phyloP scores from a whole-genome alignment of 2,113 vertebrate species.

The Kryptolebias marmoratus region DNA sequence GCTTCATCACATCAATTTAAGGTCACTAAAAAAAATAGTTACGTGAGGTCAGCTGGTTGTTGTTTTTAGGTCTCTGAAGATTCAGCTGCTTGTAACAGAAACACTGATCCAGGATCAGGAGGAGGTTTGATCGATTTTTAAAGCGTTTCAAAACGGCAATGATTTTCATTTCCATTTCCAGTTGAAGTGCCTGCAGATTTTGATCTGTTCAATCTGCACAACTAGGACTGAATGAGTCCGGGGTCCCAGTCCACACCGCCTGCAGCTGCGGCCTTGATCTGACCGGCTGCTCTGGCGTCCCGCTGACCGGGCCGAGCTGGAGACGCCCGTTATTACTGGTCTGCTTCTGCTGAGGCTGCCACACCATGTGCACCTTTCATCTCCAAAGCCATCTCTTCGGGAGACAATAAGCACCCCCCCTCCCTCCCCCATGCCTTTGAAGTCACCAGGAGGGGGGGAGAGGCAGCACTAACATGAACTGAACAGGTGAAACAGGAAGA shows the following conservation, averaged over 20 bases:
- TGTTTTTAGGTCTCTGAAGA: too few relatives aligned
- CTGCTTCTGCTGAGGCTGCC: constrained; percentile 23
- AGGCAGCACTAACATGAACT: constrained; percentile 39
- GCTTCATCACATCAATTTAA: too few relatives aligned
- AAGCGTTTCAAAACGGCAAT: not conserved
- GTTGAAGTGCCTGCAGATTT: not conserved
- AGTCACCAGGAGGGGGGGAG: constrained; percentile 64
- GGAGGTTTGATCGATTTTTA: not conserved
- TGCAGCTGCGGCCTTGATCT: constrained; percentile 47
- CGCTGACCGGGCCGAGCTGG: constrained; percentile 34
- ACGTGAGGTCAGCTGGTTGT: too few relatives aligned
- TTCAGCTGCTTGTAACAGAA: too few relatives aligned
- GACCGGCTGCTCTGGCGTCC: constrained; percentile 26
- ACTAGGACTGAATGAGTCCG: constrained; percentile 35
- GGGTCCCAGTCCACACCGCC: not conserved
- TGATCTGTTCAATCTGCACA: constrained; percentile 33
- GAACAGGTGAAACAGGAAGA: constrained; percentile 30
- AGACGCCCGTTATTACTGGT: constrained; percentile 52
- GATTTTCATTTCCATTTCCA: not conserved
- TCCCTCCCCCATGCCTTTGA: constrained; percentile 38
- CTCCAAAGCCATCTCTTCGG: constrained; percentile 59
- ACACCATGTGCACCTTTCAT: constrained; percentile 67
- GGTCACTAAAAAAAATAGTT: too few relatives aligned
- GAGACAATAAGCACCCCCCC: constrained; percentile 50
- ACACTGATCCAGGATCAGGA: too few relatives aligned